Percentiles rank a stretch among this genome's conserved stretches.
Evolutionary conservation across 1,140 invertebrate genomes (phyloP).

Genomic region (Mylabris phalerata): DNA sequence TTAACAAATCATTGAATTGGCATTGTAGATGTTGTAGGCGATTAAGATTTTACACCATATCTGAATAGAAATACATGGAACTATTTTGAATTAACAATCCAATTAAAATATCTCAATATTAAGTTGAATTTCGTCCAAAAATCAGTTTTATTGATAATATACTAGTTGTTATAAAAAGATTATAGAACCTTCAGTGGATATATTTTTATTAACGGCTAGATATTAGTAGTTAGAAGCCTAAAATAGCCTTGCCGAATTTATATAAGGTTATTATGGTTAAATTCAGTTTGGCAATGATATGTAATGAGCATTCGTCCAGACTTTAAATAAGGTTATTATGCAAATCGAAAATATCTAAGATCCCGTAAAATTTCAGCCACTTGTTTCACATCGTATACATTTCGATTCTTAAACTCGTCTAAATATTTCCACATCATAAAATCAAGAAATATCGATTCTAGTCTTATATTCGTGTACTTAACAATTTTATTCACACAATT

Average conservation of each 20-base stretch:
- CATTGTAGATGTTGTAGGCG: too few species aligned
- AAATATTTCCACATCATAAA: too few species aligned
- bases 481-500: too few species aligned
- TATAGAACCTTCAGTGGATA: background rate
- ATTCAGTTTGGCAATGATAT: constrained; percentile 13
- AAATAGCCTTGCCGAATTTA: constrained; percentile 6
- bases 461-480: too few species aligned
- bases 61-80: background rate
- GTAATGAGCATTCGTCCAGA: constrained; percentile 13
- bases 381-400: constrained; percentile 3
- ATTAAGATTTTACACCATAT: background rate
- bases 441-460: too few species aligned
- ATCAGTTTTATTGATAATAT: too few species aligned
- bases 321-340: constrained; percentile 15
- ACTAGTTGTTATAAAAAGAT: too few species aligned
- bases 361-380: background rate
- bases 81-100: too few species aligned
- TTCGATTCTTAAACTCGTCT: background rate
- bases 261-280: constrained; percentile 13
- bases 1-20: too few species aligned
- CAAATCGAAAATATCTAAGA: constrained; percentile 12
- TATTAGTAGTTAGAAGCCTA: background rate
- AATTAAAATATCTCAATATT: background rate
- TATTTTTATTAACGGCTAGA: too few species aligned
- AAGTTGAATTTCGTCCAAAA: background rate